Conservation (phyloP, 2,888 invertebrate species). For the Acleris literana region DNA sequence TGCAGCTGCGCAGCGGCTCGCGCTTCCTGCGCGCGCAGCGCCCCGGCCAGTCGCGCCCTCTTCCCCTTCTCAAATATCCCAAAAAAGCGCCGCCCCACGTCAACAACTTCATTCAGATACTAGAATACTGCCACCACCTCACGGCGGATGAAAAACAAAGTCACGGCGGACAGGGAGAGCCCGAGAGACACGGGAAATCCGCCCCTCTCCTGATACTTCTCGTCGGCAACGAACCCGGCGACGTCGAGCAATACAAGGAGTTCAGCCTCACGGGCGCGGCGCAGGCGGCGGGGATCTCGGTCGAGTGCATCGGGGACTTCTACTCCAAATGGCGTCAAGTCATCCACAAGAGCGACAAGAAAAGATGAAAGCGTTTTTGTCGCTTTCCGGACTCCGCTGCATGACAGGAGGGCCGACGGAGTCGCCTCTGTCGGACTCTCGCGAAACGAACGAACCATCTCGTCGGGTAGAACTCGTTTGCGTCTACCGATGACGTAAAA, state of each 20-base stretch:
- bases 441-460: slow-evolving; percentile 46
- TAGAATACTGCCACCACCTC: slow-evolving; percentile 93
- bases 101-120: slow-evolving; percentile 90
- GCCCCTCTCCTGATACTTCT: slow-evolving; percentile 89
- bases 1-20: slow-evolving; percentile 93
- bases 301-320: slow-evolving; percentile 92
- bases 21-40: slow-evolving; percentile 94
- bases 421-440: slow-evolving; percentile 50
- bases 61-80: slow-evolving; percentile 82
- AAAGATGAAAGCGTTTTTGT: slow-evolving; percentile 66
- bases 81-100: slow-evolving; percentile 71
- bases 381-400: slow-evolving; percentile 59
- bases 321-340: slow-evolving; percentile 93
- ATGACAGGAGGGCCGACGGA: slow-evolving; percentile 51
- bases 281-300: slow-evolving; percentile 90
- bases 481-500: slow-evolving; percentile 15
- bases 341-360: slow-evolving; percentile 75
- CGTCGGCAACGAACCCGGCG: slow-evolving; percentile 83
- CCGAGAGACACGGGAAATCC: slow-evolving; percentile 67
- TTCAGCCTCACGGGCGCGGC: slow-evolving; percentile 91
- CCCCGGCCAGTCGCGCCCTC: slow-evolving; percentile 89
- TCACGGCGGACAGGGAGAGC: slow-evolving; percentile 67
- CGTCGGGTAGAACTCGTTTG: slow-evolving; percentile 44
- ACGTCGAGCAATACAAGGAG: slow-evolving; percentile 83
- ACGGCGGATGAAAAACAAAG: slow-evolving; percentile 70